phyloP scores from a whole-genome alignment of 2,888 invertebrate genomes.

The Netelia fuscicornis region DNA sequence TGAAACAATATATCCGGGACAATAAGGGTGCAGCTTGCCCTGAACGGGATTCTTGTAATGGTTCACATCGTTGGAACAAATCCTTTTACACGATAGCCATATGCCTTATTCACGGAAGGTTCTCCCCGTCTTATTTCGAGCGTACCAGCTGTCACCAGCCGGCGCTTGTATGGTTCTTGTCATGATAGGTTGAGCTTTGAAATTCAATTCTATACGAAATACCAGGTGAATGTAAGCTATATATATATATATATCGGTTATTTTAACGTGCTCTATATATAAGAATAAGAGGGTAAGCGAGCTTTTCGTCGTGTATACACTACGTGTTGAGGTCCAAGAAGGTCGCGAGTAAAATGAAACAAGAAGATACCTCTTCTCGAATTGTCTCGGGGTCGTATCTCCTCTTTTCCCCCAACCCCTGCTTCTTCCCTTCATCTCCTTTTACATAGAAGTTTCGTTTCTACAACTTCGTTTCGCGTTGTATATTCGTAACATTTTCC shows the following conservation, averaged over 20 bases:
- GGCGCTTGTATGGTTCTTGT: slow-evolving; percentile 40
- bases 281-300: slow-evolving; percentile 3
- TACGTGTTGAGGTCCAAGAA: slow-evolving; percentile 29
- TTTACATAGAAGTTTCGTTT: slow-evolving; percentile 9
- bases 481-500: neutral
- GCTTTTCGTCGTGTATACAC: slow-evolving; percentile 1
- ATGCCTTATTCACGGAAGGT: slow-evolving; percentile 16
- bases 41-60: slow-evolving; percentile 16
- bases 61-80: slow-evolving; percentile 15
- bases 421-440: neutral
- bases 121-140: neutral
- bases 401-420: neutral
- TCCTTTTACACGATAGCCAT: slow-evolving; percentile 33
- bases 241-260: neutral
- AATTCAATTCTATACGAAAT: slow-evolving; percentile 48
- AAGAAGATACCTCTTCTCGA: slow-evolving; percentile 6
- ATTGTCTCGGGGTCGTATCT: slow-evolving; percentile 16
- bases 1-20: neutral
- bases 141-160: slow-evolving; percentile 56
- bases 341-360: slow-evolving; percentile 39
- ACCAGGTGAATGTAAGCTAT: slow-evolving; percentile 18
- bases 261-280: neutral
- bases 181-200: slow-evolving; percentile 46
- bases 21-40: neutral
- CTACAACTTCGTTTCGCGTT: slow-evolving; percentile 19